phyloP scores from a whole-genome alignment of 2,888 invertebrate genomes.

The Drosophila setosimentum region DNA sequence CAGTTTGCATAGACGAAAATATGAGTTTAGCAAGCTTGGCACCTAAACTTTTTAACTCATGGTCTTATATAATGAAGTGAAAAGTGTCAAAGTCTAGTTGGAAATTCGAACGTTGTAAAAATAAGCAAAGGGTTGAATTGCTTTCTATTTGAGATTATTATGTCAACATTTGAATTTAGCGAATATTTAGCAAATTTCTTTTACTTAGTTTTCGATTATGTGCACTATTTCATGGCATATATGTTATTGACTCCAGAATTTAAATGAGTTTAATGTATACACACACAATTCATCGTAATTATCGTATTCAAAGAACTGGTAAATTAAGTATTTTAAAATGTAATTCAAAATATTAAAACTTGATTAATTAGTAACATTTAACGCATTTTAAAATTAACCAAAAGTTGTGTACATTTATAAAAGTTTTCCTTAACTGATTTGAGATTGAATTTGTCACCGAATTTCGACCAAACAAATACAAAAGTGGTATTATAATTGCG shows the following conservation, averaged over 20 bases:
- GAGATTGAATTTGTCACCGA: background rate
- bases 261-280: background rate
- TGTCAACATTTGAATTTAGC: background rate
- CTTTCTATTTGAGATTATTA: background rate
- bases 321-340: background rate
- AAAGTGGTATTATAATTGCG: background rate
- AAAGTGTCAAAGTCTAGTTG: background rate
- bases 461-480: background rate
- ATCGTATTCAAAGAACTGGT: background rate
- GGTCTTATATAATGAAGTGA: conserved; percentile 13
- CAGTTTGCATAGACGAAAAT: conserved; percentile 15
- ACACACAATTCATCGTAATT: background rate
- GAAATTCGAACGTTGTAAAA: background rate
- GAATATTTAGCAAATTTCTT: background rate
- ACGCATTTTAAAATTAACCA: background rate
- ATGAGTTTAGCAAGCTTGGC: conserved; percentile 13
- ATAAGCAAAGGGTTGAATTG: background rate
- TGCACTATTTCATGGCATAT: background rate
- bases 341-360: background rate
- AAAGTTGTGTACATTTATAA: background rate
- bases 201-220: background rate
- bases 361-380: background rate
- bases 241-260: too few species aligned
- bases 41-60: conserved; percentile 22
- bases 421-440: background rate